These are phyloP conservation scores for Vulpes vulpes DNA, from an alignment of 2,113 vertebrate genomes.

Conservation along the genomic window DNA sequence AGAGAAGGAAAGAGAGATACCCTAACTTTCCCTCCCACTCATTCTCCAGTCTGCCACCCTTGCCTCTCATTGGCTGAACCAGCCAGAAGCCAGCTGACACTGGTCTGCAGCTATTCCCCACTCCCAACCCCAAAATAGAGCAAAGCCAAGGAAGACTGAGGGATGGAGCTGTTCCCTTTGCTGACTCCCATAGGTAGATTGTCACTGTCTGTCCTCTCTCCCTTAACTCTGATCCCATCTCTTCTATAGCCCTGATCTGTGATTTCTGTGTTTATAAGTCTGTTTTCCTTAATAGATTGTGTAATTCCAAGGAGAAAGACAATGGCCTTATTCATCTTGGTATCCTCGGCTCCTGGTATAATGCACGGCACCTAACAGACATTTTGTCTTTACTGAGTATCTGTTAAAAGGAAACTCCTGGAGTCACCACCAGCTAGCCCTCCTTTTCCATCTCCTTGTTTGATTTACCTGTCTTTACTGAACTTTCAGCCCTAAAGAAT, in stretches of 20 bases:
- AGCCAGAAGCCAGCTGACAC: background rate
- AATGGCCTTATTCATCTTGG: conserved; percentile 21
- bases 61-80: background rate
- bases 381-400: background rate
- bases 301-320: background rate
- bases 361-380: background rate
- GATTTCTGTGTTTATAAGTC: conserved; percentile 26
- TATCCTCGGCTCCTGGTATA: background rate
- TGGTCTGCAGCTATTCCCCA: background rate
- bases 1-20: background rate
- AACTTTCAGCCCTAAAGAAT: background rate
- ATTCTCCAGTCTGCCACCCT: too few relatives aligned
- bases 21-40: background rate
- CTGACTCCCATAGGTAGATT: background rate
- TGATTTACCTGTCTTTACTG: background rate
- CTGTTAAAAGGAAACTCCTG: background rate
- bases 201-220: background rate
- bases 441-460: background rate
- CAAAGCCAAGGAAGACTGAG: background rate
- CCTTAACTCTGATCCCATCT: background rate
- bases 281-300: background rate
- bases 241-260: background rate
- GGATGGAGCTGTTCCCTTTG: background rate
- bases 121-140: too few relatives aligned
- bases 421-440: background rate